These are phyloP conservation scores for Calidris pugnax DNA, from an alignment of 2,113 vertebrate species.

Conservation along the genomic window DNA sequence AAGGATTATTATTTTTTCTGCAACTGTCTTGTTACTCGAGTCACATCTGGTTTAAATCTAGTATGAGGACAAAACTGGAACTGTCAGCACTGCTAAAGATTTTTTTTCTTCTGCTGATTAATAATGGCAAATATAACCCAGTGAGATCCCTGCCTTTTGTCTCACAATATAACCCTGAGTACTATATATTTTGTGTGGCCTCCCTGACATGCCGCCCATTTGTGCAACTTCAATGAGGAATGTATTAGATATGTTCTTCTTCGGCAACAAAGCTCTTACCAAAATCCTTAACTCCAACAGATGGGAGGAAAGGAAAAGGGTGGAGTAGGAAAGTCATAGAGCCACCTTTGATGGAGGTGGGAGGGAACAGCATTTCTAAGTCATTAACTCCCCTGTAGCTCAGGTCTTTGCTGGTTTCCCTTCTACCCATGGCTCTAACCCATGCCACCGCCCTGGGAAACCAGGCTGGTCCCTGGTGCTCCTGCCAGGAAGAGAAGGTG, in stretches of 20 bases:
- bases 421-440: not conserved
- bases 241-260: not conserved
- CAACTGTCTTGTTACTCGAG: not conserved
- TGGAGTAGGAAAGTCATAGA: not conserved
- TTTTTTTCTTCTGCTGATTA: not conserved
- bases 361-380: not conserved
- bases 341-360: not conserved
- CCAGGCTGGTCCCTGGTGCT: not conserved
- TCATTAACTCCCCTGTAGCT: not conserved
- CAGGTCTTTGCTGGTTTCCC: not conserved
- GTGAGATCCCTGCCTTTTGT: not conserved
- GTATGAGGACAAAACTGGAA: not conserved
- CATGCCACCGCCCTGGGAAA: not conserved
- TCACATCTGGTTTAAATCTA: conserved; percentile 14
- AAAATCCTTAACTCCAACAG: not conserved
- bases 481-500: not conserved
- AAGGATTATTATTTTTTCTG: not conserved
- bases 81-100: not conserved
- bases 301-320: not conserved
- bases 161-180: not conserved
- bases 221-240: not conserved
- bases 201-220: not conserved
- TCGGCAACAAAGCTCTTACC: not conserved
- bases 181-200: not conserved
- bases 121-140: not conserved